phyloP scores from a whole-genome alignment of 2,888 invertebrate species.

The Agrypnus murinus region DNA sequence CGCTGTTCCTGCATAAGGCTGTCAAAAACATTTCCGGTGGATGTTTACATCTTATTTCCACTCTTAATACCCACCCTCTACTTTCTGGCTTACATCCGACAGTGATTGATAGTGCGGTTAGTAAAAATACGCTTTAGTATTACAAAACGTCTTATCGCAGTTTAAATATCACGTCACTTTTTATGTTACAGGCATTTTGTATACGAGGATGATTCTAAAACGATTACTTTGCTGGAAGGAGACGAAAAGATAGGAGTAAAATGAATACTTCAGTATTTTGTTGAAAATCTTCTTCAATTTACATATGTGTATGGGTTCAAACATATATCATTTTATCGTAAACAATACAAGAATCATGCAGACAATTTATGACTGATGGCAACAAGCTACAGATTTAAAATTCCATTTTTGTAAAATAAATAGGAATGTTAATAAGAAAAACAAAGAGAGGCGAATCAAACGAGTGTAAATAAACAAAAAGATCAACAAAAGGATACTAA shows the following conservation, averaged over 20 bases:
- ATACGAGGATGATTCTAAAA: slow-evolving; percentile 10
- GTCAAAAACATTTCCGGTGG: slow-evolving; percentile 45
- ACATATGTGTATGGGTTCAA: too few relatives aligned
- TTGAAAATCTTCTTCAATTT: too few relatives aligned
- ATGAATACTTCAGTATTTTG: too few relatives aligned
- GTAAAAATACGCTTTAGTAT: slow-evolving; percentile 42
- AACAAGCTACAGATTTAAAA: too few relatives aligned
- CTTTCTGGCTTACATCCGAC: slow-evolving; percentile 42
- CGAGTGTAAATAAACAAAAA: too few relatives aligned
- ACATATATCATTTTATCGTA: too few relatives aligned
- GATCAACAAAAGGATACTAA: too few relatives aligned
- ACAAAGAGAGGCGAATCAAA: too few relatives aligned
- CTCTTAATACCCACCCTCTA: slow-evolving; percentile 43
- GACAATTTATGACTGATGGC: too few relatives aligned
- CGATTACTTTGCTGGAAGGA: slow-evolving; percentile 5
- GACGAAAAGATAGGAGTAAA: slow-evolving; percentile 11
- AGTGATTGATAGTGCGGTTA: slow-evolving; percentile 45
- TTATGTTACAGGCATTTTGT: slow-evolving; percentile 35
- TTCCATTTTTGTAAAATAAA: too few relatives aligned
- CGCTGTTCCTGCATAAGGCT: slow-evolving; percentile 36
- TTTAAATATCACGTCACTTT: slow-evolving; percentile 40
- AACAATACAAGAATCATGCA: too few relatives aligned
- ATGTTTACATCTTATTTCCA: slow-evolving; percentile 47
- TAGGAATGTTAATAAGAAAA: too few relatives aligned
- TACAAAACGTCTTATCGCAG: slow-evolving; percentile 43